Evolutionary conservation across 1,140 invertebrate genomes (phyloP).

Genomic region (Hylaeus volcanicus): DNA sequence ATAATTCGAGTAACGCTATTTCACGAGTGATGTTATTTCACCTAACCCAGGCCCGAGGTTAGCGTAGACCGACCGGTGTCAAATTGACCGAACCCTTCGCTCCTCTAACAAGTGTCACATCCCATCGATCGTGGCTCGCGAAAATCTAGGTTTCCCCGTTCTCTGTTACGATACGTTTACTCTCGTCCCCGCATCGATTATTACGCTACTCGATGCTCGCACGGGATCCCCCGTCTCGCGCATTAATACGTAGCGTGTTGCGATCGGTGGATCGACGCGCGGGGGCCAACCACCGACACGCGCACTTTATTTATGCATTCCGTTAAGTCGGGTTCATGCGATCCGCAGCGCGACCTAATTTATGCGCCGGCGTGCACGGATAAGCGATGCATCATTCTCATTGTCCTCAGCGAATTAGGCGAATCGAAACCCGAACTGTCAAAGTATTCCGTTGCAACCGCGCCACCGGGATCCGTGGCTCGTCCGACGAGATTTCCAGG

Average conservation of each 20-base stretch:
- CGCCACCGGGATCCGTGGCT: background rate
- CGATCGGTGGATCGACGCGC: background rate
- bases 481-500: background rate
- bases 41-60: too few species aligned
- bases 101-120: too few species aligned
- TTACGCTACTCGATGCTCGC: background rate
- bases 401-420: conserved; percentile 19
- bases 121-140: too few species aligned
- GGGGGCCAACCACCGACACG: background rate
- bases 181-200: background rate
- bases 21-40: too few species aligned
- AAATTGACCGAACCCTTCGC: too few species aligned
- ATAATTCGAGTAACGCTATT: too few species aligned
- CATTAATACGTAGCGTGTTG: background rate
- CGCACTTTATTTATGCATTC: conserved; percentile 35
- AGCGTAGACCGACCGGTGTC: too few species aligned
- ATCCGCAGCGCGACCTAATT: conserved; percentile 23
- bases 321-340: conserved; percentile 10
- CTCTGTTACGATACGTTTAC: background rate
- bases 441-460: background rate
- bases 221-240: conserved; percentile 2
- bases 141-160: too few species aligned
- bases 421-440: conserved; percentile 15
- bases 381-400: conserved; percentile 26
- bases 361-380: conserved; percentile 16